Percentiles rank a stretch among this genome's conserved stretches.
These are phyloP conservation scores for Canis aureus DNA, from an alignment of 2,113 vertebrate species.

Conservation along the genomic window DNA sequence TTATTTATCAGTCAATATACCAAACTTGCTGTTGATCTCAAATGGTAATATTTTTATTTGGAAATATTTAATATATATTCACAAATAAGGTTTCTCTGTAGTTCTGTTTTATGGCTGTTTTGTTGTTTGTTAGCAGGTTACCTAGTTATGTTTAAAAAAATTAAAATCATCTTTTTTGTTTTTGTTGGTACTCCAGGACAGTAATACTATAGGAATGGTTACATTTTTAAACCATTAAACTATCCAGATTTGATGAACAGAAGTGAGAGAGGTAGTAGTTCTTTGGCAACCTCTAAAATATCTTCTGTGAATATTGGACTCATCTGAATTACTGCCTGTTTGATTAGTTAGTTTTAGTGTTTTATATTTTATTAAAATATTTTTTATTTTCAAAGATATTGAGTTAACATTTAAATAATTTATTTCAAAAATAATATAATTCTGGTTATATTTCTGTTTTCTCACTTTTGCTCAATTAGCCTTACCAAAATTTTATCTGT, in stretches of 20 bases:
- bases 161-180: background rate
- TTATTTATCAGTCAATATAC: background rate
- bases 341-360: background rate
- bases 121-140: background rate
- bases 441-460: background rate
- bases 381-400: slow-evolving; percentile 48
- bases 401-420: slow-evolving; percentile 8
- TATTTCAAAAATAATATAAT: slow-evolving; percentile 34
- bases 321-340: background rate
- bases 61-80: background rate
- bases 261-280: background rate
- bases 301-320: background rate
- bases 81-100: background rate
- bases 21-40: background rate
- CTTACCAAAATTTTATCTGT: background rate
- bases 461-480: background rate
- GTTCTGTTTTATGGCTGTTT: background rate
- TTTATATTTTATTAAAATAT: background rate
- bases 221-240: background rate
- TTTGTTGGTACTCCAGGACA: background rate
- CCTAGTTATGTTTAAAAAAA: background rate
- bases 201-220: background rate
- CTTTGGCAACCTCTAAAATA: background rate
- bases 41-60: slow-evolving; percentile 14
- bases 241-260: background rate